phyloP scores from a whole-genome alignment of 2,888 invertebrate genomes.

The Linyphia triangularis region DNA sequence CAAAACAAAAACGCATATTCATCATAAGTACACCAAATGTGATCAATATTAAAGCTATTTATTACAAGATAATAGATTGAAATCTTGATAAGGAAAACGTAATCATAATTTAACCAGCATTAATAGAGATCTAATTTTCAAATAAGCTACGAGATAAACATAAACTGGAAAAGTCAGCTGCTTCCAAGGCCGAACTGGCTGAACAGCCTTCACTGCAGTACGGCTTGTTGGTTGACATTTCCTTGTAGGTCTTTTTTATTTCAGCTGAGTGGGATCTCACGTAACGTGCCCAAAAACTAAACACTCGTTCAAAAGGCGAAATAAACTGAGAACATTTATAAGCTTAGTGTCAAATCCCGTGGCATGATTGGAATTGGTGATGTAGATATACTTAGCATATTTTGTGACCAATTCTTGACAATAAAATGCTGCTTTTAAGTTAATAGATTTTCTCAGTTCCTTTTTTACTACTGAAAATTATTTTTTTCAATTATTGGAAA shows the following conservation, averaged over 20 bases:
- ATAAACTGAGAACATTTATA: background rate
- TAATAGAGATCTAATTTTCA: background rate
- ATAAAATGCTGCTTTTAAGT: too few species aligned
- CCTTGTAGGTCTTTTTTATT: conserved; percentile 50
- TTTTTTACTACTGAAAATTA: too few species aligned
- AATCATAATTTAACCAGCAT: background rate
- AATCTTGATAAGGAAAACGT: background rate
- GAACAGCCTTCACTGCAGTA: conserved; percentile 50
- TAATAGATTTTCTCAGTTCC: too few species aligned
- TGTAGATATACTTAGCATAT: too few species aligned
- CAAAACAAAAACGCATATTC: too few species aligned
- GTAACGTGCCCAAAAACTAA: conserved; percentile 21
- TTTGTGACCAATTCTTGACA: background rate
- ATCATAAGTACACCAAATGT: too few species aligned
- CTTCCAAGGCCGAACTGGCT: conserved; percentile 36
- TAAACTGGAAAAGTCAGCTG: conserved; percentile 44
- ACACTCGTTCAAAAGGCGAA: conserved; percentile 27
- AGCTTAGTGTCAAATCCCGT: background rate
- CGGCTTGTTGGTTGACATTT: conserved; percentile 40
- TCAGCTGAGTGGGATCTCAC: conserved; percentile 21
- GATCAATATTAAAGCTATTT: too few species aligned
- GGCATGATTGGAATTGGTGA: background rate
- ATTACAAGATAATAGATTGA: background rate
- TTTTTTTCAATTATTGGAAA: too few species aligned
- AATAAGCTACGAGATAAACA: conserved; percentile 8